Percentiles rank a stretch among this genome's conserved stretches.
Evolutionary conservation across 2,113 vertebrate genomes (phyloP).

Genomic region (Cathartes aura): DNA sequence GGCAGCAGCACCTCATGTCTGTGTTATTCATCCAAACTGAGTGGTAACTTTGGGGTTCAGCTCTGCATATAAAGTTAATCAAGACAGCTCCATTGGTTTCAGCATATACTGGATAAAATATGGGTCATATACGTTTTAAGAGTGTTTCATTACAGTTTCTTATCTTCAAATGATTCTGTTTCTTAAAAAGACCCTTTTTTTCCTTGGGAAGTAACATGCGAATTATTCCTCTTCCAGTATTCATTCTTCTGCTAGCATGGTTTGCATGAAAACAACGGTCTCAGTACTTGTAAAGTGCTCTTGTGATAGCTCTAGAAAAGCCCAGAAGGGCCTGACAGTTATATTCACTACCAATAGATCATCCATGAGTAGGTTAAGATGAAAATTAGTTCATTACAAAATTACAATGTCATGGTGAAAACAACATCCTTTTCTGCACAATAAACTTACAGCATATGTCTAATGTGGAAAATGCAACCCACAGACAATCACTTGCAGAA

Average conservation of each 20-base stretch:
- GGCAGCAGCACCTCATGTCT: neutral
- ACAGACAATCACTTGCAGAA: neutral
- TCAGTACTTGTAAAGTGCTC: neutral
- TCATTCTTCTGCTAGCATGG: neutral
- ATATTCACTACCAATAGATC: neutral
- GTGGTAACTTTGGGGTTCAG: neutral
- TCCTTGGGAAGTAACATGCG: neutral
- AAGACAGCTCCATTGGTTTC: neutral
- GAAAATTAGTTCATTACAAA: slow-evolving; percentile 16
- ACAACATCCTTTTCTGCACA: neutral
- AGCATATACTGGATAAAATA: neutral
- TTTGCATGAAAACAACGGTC: neutral
- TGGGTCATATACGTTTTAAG: neutral
- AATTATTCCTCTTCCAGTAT: neutral
- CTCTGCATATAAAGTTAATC: neutral
- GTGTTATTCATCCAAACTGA: neutral
- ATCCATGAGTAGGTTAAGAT: neutral
- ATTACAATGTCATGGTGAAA: neutral
- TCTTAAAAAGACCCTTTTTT: neutral
- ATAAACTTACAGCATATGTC: neutral
- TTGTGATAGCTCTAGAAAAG: neutral
- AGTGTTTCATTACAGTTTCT: neutral
- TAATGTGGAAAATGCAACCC: neutral
- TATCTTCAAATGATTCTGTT: neutral
- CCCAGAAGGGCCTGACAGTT: neutral